A percentile compares a stretch with the other conserved stretches of the same genome.
Conservation (phyloP, 2,888 invertebrate genomes). For the Athalia circularis region DNA sequence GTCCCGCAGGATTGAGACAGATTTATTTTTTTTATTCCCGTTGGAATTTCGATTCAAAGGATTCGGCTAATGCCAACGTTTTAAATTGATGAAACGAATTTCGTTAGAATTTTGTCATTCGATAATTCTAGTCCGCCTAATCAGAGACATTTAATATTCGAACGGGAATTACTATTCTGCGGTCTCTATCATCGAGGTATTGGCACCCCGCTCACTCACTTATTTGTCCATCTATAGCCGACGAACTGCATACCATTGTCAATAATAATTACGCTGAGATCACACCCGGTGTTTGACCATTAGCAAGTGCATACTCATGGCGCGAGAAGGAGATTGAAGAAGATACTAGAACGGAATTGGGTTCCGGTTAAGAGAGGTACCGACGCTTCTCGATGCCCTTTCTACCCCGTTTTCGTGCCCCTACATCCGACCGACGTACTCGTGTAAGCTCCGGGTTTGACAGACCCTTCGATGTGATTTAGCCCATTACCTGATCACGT, state of each 20-base stretch:
- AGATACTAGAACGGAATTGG: not conserved
- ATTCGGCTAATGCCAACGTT: too few species aligned
- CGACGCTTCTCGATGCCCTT: not conserved
- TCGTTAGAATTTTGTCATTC: too few species aligned
- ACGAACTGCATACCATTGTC: not conserved
- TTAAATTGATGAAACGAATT: too few species aligned
- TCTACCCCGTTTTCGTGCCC: not conserved
- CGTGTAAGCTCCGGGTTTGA: not conserved
- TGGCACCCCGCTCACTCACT: not conserved
- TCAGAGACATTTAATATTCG: too few species aligned
- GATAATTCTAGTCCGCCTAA: too few species aligned
- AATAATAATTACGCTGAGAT: constrained; percentile 26
- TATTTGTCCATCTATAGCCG: not conserved
- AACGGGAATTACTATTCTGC: too few species aligned
- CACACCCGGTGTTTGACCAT: constrained; percentile 66
- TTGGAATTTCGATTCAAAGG: too few species aligned
- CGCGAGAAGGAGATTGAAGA: too few species aligned
- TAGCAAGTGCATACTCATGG: constrained; percentile 52
- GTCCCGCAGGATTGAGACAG: too few species aligned
- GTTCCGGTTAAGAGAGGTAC: constrained; percentile 9
- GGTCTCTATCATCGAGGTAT: too few species aligned
- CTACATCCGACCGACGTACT: not conserved
- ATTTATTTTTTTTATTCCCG: too few species aligned
- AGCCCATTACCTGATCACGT: constrained; percentile 64
- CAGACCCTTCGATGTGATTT: constrained; percentile 28